Conservation (phyloP, 37 sponge, comb jelly and placozoan species). For the Spongilla lacustris region DNA sequence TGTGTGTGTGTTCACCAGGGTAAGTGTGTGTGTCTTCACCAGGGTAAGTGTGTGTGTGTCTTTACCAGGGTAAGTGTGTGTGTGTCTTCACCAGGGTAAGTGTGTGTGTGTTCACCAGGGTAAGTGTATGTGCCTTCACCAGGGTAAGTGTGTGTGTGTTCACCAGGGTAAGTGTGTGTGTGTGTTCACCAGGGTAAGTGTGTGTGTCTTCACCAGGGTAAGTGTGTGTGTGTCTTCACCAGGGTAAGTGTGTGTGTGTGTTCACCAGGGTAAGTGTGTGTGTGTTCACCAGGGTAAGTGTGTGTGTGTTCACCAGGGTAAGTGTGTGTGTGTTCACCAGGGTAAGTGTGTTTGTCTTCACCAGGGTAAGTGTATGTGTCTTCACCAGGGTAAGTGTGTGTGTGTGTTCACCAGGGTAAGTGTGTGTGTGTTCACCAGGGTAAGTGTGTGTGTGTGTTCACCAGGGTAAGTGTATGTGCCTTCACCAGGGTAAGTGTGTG, state of each 20-base stretch:
- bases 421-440: no score
- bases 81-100: no score
- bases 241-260: not conserved
- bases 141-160: not conserved
- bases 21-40: not conserved
- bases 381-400: not conserved
- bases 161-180: no score
- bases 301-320: not conserved
- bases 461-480: not conserved
- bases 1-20: not conserved
- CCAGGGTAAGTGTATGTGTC: not conserved
- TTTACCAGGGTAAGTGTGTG: no score
- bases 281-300: not conserved
- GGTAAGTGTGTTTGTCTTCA: no score
- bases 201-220: no score
- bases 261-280: not conserved
- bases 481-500: not conserved
- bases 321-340: no score
- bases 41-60: not conserved
- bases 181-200: no score
- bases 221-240: constrained; percentile 4
- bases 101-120: no score
- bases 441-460: not conserved
- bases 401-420: no score
- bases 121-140: not conserved